Conservation (phyloP, 1,140 invertebrate genomes). For the Harlomillsia oculata region DNA sequence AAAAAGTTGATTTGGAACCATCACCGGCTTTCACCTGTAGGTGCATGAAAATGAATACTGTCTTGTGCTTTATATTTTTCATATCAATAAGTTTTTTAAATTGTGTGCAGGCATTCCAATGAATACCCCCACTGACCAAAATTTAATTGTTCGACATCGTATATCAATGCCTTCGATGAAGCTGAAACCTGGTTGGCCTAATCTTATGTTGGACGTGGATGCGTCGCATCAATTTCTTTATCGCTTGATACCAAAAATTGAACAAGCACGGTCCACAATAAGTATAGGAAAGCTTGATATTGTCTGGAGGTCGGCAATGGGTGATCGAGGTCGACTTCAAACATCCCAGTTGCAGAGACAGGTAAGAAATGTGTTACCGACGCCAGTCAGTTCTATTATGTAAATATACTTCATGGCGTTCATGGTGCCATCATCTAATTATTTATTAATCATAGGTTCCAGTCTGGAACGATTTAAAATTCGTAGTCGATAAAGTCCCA, state of each 20-base stretch:
- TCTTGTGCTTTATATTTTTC: constrained; percentile 1
- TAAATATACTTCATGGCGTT: too few relatives aligned
- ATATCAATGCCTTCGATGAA: not conserved
- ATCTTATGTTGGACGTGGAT: constrained; percentile 40
- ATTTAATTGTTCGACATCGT: too few relatives aligned
- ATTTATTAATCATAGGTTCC: constrained; percentile 23
- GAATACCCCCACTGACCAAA: too few relatives aligned
- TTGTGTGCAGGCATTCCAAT: too few relatives aligned
- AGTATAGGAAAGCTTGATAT: constrained; percentile 96
- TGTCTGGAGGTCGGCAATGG: constrained; percentile 90
- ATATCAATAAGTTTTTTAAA: not conserved
- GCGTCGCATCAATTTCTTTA: constrained; percentile 80
- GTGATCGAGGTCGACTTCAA: constrained; percentile 86
- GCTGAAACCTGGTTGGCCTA: constrained; percentile 14
- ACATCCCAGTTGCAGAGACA: constrained; percentile 88
- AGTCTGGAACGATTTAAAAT: constrained; percentile 29
- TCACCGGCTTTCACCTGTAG: constrained; percentile 71
- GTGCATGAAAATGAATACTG: not conserved
- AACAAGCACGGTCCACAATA: constrained; percentile 64
- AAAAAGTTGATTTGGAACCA: constrained; percentile 83
- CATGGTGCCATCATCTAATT: too few relatives aligned
- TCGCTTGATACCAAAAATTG: constrained; percentile 66
- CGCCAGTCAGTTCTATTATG: too few relatives aligned
- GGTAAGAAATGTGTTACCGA: constrained; percentile 50
- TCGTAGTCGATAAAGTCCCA: constrained; percentile 22